Evolutionary conservation across 1,140 invertebrate species (phyloP).

Genomic region (Drosophila dunni): DNA sequence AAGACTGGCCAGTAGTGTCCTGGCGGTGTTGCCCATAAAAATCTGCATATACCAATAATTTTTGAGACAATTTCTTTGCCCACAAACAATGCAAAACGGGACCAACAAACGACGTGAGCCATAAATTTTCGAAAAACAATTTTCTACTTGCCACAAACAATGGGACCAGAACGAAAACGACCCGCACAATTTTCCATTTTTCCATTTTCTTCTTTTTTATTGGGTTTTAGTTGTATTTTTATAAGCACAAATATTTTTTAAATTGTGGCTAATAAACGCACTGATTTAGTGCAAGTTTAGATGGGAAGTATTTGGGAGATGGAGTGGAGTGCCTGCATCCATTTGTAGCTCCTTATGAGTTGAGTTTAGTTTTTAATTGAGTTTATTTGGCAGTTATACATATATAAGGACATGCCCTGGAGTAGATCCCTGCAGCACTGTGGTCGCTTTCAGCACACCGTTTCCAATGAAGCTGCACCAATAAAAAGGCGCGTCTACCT

Average conservation of each 20-base stretch:
- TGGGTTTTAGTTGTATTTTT: no score
- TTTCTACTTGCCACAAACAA: constrained; percentile 36
- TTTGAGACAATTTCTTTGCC: constrained; percentile 49
- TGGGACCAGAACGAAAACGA: constrained; percentile 50
- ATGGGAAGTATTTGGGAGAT: no score
- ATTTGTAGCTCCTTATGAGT: neutral
- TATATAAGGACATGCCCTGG: no score
- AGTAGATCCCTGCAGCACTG: constrained; percentile 33
- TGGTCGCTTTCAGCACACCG: constrained; percentile 18
- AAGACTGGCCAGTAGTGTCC: constrained; percentile 8
- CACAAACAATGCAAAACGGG: constrained; percentile 60
- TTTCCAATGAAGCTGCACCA: constrained; percentile 73
- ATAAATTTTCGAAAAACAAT: constrained; percentile 34
- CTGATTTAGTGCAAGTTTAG: neutral
- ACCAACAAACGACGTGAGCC: constrained; percentile 55
- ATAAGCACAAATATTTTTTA: constrained; percentile 16
- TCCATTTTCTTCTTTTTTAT: constrained; percentile 14
- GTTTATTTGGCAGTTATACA: constrained; percentile 7
- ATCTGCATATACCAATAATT: constrained; percentile 70
- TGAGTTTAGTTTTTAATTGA: constrained; percentile 21
- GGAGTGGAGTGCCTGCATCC: no score
- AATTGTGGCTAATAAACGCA: constrained; percentile 19
- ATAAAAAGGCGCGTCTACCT: constrained; percentile 76
- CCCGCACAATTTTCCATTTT: no score
- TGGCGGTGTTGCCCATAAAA: constrained; percentile 59